Evolutionary conservation across 2,797 vertebrate species (phyloP), one percentile per base, ranked within the genome.

Genomic region (Okamejei kenojei): DNA sequence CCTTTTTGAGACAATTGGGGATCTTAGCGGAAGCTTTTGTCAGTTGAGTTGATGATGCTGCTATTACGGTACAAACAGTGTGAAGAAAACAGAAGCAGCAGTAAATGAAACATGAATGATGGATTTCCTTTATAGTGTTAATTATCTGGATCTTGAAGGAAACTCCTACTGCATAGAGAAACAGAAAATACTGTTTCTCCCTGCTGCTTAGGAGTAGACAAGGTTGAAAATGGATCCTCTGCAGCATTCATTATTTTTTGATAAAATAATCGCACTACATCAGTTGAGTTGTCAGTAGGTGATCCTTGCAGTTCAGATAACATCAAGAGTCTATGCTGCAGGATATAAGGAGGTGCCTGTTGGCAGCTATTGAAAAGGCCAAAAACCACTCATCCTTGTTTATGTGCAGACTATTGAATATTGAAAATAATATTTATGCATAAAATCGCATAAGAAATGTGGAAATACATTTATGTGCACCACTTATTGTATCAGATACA

Each of bases 341-440:
- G 90, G 90, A 38, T n/a, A 74, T 58, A 76, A 92, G 71, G 65
- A 91, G 68, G 73, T 91, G 90, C 71, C 90, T 23, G 90, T 91
- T 92, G 90, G 54, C 90, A 92, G 90, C 90, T 92, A 76, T 76
- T 54, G 63, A 71, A 38, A 74, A 74, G 68, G 10, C 23, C 38
- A n/a, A 76, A 11, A 74, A 76, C 26, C 26, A 26, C 58, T 35
- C 90, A 92, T 74, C 13, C 4, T 92, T 76, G 38, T 74, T 21
- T 54, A 23, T 58, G 73, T 92, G 71, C 74, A 92, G 38, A 54
- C 7, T 0, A 76, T 73, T 92, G 68, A 91, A 90, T 73, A 90
- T 90, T 38, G 73, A 90, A 90, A 90, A 71, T 19, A 73, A 91
- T 38, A 91, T 74, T 91, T 38, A 74, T 74, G 23, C 26, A 74